Evolutionary conservation across 2,888 invertebrate species (phyloP), one percentile per base, ranked within the genome.

Genomic region (Fissipunctia ypsillon): DNA sequence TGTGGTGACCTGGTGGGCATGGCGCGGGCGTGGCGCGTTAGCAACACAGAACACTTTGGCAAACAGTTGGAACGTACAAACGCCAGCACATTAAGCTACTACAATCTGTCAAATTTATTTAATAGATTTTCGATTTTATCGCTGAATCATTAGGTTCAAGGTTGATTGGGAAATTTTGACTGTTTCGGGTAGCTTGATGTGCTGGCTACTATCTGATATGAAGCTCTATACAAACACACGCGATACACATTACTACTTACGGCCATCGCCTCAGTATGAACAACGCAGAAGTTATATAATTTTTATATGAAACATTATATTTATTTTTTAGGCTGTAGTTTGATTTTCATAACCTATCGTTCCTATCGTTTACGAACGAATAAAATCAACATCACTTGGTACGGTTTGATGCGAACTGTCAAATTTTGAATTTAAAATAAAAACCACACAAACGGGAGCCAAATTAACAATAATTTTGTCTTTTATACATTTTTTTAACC

Each of bases 341-440:
- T 50, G 5, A 14, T n/a, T 50, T 50, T n/a, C 50, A 4, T 50
- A 50, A 50, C n/a, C 10, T 12, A 45, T 28, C 14, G n/a, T n/a
- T n/a, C n/a, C n/a, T n/a, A 0, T 22, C 0, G 31, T 68, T 61
- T 63, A 16, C 28, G 63, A 63, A 69, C 68, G 68, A 66, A 66
- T 31, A 14, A 19, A 66, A 41, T 41, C 5, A 66, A 66, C 65
- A 12, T 52, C 28, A 28, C 38, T 64, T n/a, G n/a, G n/a, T n/a
- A n/a, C n/a, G n/a, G n/a, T n/a, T n/a, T n/a, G n/a, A n/a, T 38
- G 38, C 25, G 71, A 81, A 76, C 81, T 81, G 80, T 87, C 86
- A 87, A 76, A 81, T 76, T 86, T 87, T 71, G 73, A 86, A 86
- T 86, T 83, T 70, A 76, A 84, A 80, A 45, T 65, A 28, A 45